These are phyloP conservation scores for Eupithecia subumbrata DNA, from an alignment of 2,888 invertebrate species.

Conservation along the genomic window DNA sequence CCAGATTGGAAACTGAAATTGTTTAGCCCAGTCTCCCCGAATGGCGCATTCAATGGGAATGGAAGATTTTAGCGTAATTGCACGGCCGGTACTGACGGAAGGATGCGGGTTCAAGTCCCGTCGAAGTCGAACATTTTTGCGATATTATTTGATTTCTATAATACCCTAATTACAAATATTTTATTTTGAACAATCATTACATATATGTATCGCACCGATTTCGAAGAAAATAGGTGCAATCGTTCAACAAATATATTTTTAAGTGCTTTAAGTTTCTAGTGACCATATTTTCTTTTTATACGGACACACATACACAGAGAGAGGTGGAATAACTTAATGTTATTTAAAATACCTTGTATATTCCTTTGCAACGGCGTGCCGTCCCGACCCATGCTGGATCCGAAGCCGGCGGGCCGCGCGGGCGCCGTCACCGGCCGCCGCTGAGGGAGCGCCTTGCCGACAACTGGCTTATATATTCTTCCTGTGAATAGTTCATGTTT, in stretches of 20 bases:
- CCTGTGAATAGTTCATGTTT: constrained; percentile 47
- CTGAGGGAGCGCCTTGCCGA: constrained; percentile 67
- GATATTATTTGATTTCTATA: too few species aligned
- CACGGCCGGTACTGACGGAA: too few species aligned
- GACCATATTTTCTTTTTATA: too few species aligned
- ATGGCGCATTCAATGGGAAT: too few species aligned
- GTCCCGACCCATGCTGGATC: constrained; percentile 68
- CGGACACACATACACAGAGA: background rate
- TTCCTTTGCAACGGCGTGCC: constrained; percentile 62
- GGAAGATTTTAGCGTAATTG: too few species aligned
- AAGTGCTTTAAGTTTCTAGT: too few species aligned
- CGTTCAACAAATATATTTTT: background rate
- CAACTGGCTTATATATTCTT: constrained; percentile 65
- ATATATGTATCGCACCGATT: too few species aligned
- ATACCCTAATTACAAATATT: background rate
- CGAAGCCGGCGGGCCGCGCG: constrained; percentile 61
- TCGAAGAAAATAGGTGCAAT: background rate
- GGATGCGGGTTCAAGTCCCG: too few species aligned
- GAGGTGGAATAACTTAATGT: background rate
- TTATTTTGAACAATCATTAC: background rate
- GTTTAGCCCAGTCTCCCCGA: too few species aligned
- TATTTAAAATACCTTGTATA: constrained; percentile 61
- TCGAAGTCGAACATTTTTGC: too few species aligned
- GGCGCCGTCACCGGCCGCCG: constrained; percentile 49
- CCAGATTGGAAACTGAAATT: too few species aligned